These are phyloP conservation scores for Tapirus terrestris DNA, from an alignment of 2,113 vertebrate genomes.

Conservation along the genomic window DNA sequence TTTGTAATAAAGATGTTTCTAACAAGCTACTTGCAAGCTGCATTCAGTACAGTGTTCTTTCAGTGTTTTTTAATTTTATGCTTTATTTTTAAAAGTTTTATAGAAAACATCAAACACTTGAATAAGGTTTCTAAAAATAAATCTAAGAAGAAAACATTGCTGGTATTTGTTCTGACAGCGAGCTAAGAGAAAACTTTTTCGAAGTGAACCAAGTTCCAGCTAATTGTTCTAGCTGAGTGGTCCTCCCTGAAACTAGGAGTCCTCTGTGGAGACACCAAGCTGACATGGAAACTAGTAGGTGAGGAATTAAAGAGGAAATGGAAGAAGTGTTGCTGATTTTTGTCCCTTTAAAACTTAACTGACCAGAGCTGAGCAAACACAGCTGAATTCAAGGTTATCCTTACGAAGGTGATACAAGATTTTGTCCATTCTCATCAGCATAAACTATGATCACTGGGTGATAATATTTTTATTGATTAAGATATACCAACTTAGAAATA, in stretches of 20 bases:
- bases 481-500: not conserved
- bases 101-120: not conserved
- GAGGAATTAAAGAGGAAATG: not conserved
- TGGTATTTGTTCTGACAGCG: not conserved
- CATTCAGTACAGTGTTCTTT: not conserved
- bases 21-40: not conserved
- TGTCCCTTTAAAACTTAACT: not conserved
- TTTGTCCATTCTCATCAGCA: not conserved
- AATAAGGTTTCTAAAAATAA: constrained; percentile 31
- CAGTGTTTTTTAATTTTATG: not conserved
- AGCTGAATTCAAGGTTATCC: not conserved
- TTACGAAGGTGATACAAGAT: not conserved
- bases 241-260: not conserved
- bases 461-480: not conserved
- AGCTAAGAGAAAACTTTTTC: not conserved
- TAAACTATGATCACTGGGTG: not conserved
- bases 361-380: not conserved
- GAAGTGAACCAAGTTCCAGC: not conserved
- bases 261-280: not conserved
- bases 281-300: not conserved
- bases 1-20: not conserved
- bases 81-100: not conserved
- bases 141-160: not conserved
- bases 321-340: not conserved
- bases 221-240: not conserved